A percentile compares a stretch with the other conserved stretches of the same genome.
Evolutionary conservation across 2,113 vertebrate genomes (phyloP).

Genomic region (Xiphophorus hellerii): DNA sequence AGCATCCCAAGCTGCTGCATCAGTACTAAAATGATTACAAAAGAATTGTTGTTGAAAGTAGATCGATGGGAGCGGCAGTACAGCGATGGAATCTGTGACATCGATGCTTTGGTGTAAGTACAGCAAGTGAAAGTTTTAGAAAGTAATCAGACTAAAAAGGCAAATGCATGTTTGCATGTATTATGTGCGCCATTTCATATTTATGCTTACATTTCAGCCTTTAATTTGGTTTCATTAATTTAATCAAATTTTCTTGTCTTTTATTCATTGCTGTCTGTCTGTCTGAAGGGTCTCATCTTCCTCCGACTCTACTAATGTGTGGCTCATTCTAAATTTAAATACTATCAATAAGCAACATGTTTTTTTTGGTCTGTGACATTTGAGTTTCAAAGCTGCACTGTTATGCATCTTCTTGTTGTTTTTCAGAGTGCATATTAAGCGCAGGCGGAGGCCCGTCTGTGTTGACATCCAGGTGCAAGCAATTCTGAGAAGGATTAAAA

Average conservation of each 20-base stretch:
- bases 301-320: no score
- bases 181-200: neutral
- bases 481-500: accelerated
- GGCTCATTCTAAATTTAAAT: no score
- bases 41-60: accelerated
- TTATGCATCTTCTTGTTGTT: neutral
- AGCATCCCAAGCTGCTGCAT: constrained; percentile 71
- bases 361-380: no score
- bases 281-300: neutral
- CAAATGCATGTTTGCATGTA: neutral
- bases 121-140: neutral
- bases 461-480: accelerated
- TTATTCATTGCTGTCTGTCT: neutral
- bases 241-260: neutral
- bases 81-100: constrained; percentile 56
- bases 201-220: neutral
- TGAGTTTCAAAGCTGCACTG: neutral
- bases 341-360: neutral
- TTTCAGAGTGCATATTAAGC: constrained; percentile 49
- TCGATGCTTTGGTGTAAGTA: constrained; percentile 71
- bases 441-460: constrained; percentile 14
- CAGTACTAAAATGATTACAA: accelerated
- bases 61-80: constrained; percentile 3
- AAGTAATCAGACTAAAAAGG: neutral
- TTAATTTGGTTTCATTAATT: neutral